phyloP scores from a whole-genome alignment of 2,113 vertebrate genomes.

The Oostethus manadensis region DNA sequence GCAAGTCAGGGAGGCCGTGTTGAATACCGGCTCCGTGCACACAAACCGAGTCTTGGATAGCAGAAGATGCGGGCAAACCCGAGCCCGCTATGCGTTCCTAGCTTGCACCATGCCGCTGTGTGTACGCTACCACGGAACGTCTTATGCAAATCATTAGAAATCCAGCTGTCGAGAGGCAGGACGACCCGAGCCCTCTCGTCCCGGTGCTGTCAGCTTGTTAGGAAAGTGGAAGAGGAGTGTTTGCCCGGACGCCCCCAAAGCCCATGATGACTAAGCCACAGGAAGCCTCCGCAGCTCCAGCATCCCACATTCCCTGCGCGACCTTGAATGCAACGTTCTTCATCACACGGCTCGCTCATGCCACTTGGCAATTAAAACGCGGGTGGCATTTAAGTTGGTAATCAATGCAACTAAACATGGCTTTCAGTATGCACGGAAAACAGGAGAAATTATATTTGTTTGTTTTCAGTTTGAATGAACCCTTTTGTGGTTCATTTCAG shows the following conservation, averaged over 20 bases:
- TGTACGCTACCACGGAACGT: slow-evolving; percentile 3
- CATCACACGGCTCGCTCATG: slow-evolving; percentile 49
- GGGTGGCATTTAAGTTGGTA: slow-evolving; percentile 40
- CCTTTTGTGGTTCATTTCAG: no score
- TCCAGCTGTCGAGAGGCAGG: slow-evolving; percentile 19
- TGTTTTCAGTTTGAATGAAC: no score
- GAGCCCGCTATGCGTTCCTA: no score
- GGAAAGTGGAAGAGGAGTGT: slow-evolving; percentile 32
- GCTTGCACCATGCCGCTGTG: background rate
- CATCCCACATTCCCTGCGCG: slow-evolving; percentile 51
- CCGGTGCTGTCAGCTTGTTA: slow-evolving; percentile 45
- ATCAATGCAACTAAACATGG: background rate
- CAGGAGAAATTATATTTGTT: no score
- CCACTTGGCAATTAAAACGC: slow-evolving; percentile 59
- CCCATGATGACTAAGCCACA: slow-evolving; percentile 59
- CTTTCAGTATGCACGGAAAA: no score
- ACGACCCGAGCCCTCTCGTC: slow-evolving; percentile 15
- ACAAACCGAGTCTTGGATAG: slow-evolving; percentile 26
- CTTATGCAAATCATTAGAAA: slow-evolving; percentile 37
- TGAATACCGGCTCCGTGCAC: slow-evolving; percentile 23
- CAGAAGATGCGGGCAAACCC: slow-evolving; percentile 9
- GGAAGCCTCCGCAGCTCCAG: slow-evolving; percentile 51
- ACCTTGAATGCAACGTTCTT: slow-evolving; percentile 56
- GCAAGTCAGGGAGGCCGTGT: slow-evolving; percentile 20
- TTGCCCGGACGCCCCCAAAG: slow-evolving; percentile 26